Percentiles rank a stretch among this genome's conserved stretches.
Conservation (phyloP, 2,888 invertebrate species). For the Entomobrya proxima region DNA sequence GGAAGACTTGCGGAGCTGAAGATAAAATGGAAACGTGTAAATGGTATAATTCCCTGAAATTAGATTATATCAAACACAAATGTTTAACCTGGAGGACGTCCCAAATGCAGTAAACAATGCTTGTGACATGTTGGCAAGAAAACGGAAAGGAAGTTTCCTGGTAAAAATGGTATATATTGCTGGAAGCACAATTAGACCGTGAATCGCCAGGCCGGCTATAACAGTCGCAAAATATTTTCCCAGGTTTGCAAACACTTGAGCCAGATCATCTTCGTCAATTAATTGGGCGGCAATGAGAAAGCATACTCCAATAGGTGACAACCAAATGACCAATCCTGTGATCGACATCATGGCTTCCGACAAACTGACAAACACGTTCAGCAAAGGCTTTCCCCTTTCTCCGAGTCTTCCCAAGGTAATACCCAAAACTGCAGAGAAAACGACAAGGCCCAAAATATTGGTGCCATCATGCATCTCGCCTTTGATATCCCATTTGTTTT, state of each 20-base stretch:
- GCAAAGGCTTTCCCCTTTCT: slow-evolving; percentile 87
- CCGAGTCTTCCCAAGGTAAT: slow-evolving; percentile 94
- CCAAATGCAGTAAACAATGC: slow-evolving; percentile 98
- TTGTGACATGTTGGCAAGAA: slow-evolving; percentile 89
- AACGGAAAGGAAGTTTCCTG: slow-evolving; percentile 88
- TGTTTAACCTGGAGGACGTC: slow-evolving; percentile 88
- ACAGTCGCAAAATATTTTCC: slow-evolving; percentile 96
- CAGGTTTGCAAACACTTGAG: slow-evolving; percentile 88
- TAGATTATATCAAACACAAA: slow-evolving; percentile 42
- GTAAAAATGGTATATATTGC: slow-evolving; percentile 89
- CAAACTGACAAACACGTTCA: slow-evolving; percentile 90
- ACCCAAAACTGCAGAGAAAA: slow-evolving; percentile 92
- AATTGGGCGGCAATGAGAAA: slow-evolving; percentile 94
- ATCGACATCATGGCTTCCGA: slow-evolving; percentile 98
- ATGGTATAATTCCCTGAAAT: slow-evolving; percentile 48
- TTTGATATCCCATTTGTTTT: slow-evolving; percentile 82
- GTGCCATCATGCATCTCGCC: slow-evolving; percentile 85
- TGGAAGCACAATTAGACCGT: slow-evolving; percentile 93
- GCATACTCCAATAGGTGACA: slow-evolving; percentile 92
- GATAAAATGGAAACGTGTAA: not conserved
- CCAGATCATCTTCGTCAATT: slow-evolving; percentile 91
- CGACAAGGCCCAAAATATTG: slow-evolving; percentile 90
- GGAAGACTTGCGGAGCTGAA: slow-evolving; percentile 90
- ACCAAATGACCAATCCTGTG: slow-evolving; percentile 96
- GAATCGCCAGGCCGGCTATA: slow-evolving; percentile 89